These are phyloP conservation scores for Acanthosoma haemorrhoidale DNA, from an alignment of 2,888 invertebrate species.

Conservation along the genomic window DNA sequence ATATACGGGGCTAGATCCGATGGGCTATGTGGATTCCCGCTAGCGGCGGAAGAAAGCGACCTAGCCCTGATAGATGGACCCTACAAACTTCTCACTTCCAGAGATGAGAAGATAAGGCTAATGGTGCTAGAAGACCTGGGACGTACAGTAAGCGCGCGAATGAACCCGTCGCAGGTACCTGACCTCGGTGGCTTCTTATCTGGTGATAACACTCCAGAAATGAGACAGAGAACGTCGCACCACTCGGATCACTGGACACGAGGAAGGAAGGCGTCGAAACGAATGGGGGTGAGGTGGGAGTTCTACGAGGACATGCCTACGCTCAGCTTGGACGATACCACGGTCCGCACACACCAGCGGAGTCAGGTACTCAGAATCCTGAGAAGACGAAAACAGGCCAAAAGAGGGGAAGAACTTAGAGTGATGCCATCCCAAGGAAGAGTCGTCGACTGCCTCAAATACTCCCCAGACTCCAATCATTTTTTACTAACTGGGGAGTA, in stretches of 20 bases:
- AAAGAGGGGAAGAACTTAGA: slow-evolving; percentile 6
- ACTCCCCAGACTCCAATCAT: too few species aligned
- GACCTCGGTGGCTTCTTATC: background rate
- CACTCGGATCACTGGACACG: background rate
- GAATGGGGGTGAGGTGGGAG: background rate
- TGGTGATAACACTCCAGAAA: background rate
- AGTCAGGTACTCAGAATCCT: background rate
- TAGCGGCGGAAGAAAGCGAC: too few species aligned
- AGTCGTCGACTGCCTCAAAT: too few species aligned
- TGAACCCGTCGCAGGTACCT: background rate
- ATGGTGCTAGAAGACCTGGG: background rate
- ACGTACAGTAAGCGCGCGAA: background rate
- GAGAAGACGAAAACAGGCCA: background rate
- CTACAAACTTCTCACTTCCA: slow-evolving; percentile 26
- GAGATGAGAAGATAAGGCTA: background rate
- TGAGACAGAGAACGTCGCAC: background rate
- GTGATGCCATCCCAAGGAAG: slow-evolving; percentile 33
- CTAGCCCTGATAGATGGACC: too few species aligned
- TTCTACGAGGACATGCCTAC: background rate
- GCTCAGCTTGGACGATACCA: background rate
- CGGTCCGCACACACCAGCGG: background rate
- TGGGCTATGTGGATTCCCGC: too few species aligned
- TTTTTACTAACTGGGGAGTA: too few species aligned
- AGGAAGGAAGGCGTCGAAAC: background rate
- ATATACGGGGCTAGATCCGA: slow-evolving; percentile 14